phyloP scores from a whole-genome alignment of 2,113 vertebrate genomes.

The Macquaria australasica region DNA sequence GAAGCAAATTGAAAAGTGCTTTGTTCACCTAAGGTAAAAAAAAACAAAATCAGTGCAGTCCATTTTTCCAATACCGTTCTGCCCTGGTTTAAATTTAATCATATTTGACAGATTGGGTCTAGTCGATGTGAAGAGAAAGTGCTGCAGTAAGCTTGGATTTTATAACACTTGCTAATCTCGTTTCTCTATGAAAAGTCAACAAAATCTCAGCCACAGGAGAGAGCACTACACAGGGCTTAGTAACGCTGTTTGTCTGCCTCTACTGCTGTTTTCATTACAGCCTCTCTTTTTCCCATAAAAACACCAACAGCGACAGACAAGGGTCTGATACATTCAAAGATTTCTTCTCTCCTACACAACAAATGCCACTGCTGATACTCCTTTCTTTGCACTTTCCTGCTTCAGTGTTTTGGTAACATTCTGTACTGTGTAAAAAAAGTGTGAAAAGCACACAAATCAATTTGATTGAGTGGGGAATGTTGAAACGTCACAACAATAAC shows the following conservation, averaged over 20 bases:
- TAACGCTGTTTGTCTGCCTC: slow-evolving; percentile 28
- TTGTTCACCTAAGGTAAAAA: neutral
- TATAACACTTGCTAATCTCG: slow-evolving; percentile 50
- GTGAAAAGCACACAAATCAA: slow-evolving; percentile 50
- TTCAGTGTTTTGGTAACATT: slow-evolving; percentile 15
- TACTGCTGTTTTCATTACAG: slow-evolving; percentile 41
- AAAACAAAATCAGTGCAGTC: neutral
- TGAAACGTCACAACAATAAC: neutral
- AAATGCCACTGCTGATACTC: neutral
- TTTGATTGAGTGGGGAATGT: slow-evolving; percentile 2
- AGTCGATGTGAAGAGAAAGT: slow-evolving; percentile 41
- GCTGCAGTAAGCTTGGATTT: slow-evolving; percentile 53
- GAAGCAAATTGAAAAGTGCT: neutral
- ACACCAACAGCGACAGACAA: neutral
- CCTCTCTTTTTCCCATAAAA: slow-evolving; percentile 1
- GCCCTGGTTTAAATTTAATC: slow-evolving; percentile 21
- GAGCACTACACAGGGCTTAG: neutral
- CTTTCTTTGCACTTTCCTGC: neutral
- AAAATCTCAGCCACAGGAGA: slow-evolving; percentile 32
- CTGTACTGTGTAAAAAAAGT: neutral
- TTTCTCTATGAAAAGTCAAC: slow-evolving; percentile 68
- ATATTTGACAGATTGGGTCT: slow-evolving; percentile 24
- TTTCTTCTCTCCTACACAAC: neutral
- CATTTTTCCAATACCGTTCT: slow-evolving; percentile 6
- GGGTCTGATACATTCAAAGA: slow-evolving; percentile 5